Evolutionary conservation across 1,140 invertebrate species (phyloP), one percentile per base, ranked within the genome.

Genomic region (Nomia melanderi): DNA sequence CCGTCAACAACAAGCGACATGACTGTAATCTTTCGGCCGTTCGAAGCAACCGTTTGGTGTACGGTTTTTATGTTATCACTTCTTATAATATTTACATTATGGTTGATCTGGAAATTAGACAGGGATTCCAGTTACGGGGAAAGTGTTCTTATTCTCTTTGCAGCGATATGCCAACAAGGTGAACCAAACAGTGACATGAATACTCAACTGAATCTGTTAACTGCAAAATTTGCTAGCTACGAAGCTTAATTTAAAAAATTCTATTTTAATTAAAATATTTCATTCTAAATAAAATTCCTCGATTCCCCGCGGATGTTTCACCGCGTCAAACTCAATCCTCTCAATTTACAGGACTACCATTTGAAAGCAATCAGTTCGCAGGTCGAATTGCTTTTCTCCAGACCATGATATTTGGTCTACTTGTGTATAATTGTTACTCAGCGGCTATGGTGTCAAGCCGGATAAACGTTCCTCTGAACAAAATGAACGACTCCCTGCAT

Each of bases 161-260:
- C 81, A 23, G 80, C 87, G 9, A 56, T 89, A 36, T 87, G 87
- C 33, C 88, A 88, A 47, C 88, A 89, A 86, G 88, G 88, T 88
- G 41, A 3, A 14, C 3, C 4, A 44, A 44, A 44, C 36, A 39
- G 11, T 4, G 14, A 44, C 14, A 17, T 44, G 20, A n/a, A 47
- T 47, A n/a, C 44, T n/a, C n/a, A n/a, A n/a, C n/a, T n/a, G n/a
- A n/a, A n/a, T n/a, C n/a, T n/a, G n/a, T n/a, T n/a, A n/a, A n/a
- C n/a, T n/a, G n/a, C n/a, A n/a, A n/a, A n/a, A n/a, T n/a, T n/a
- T n/a, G n/a, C n/a, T n/a, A n/a, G n/a, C n/a, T n/a, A n/a, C n/a
- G n/a, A n/a, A n/a, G n/a, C n/a, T n/a, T n/a, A n/a, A n/a, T n/a
- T n/a, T n/a, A n/a, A n/a, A n/a, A n/a, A n/a, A n/a, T n/a, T n/a